Conservation (phyloP, 2,888 invertebrate genomes). For the Pandemis heparana region DNA sequence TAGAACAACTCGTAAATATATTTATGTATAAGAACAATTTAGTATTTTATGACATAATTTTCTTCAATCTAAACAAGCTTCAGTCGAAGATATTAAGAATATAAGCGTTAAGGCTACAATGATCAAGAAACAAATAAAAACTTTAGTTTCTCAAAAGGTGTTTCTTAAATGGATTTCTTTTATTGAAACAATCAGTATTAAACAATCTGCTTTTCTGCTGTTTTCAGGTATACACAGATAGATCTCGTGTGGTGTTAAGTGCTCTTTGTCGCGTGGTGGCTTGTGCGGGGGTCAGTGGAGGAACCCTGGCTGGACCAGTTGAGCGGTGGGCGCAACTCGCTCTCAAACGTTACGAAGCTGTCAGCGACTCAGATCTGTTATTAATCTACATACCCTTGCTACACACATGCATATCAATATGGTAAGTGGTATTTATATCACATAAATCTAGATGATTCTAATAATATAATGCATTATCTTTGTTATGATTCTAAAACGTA, state of each 20-base stretch:
- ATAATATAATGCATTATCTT: not conserved
- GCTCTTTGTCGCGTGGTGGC: conserved; percentile 90
- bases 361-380: conserved; percentile 89
- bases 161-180: too few species aligned
- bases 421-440: conserved; percentile 67
- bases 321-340: conserved; percentile 90
- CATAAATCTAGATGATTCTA: not conserved
- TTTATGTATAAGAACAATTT: too few species aligned
- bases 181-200: not conserved
- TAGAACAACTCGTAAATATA: too few species aligned
- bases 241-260: conserved; percentile 88
- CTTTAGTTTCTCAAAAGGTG: too few species aligned
- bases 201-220: not conserved
- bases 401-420: conserved; percentile 88
- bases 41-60: too few species aligned
- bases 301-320: conserved; percentile 85
- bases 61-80: too few species aligned
- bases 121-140: too few species aligned
- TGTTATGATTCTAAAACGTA: not conserved
- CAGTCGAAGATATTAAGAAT: too few species aligned
- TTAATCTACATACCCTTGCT: conserved; percentile 89
- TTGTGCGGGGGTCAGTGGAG: conserved; percentile 79
- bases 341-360: conserved; percentile 89
- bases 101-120: too few species aligned
- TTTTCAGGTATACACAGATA: conserved; percentile 87